Evolutionary conservation across 2,888 invertebrate genomes (phyloP).

Genomic region (Pachydiplax longipennis): DNA sequence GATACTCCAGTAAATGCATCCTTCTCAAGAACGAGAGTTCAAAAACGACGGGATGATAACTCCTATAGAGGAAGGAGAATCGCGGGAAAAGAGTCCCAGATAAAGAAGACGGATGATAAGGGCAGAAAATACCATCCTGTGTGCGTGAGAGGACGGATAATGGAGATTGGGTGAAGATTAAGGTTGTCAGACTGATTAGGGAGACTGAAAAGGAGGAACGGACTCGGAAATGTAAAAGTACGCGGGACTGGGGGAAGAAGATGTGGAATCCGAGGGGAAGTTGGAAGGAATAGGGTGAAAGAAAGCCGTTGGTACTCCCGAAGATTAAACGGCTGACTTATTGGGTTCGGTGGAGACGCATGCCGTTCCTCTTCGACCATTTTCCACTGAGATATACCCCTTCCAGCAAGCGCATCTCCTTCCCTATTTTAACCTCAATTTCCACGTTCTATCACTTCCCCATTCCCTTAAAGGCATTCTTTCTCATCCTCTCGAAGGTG

Average conservation of each 20-base stretch:
- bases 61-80: too few relatives aligned
- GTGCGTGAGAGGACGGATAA: background rate
- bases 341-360: slow-evolving; percentile 17
- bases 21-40: too few relatives aligned
- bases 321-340: slow-evolving; percentile 45
- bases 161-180: slow-evolving; percentile 43
- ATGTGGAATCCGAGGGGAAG: background rate
- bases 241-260: background rate
- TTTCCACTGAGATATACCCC: background rate
- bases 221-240: background rate
- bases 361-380: background rate
- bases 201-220: background rate
- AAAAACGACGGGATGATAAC: too few relatives aligned
- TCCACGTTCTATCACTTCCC: background rate
- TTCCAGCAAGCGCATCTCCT: background rate
- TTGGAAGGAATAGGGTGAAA: background rate
- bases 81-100: background rate
- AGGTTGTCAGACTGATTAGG: slow-evolving; percentile 35
- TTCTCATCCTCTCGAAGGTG: background rate
- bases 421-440: background rate
- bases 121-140: background rate
- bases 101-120: background rate
- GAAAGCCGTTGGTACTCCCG: slow-evolving; percentile 15
- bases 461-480: background rate
- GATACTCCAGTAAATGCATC: too few relatives aligned